These are phyloP conservation scores for Xanthia togata DNA, from an alignment of 2,888 invertebrate genomes.

Conservation along the genomic window DNA sequence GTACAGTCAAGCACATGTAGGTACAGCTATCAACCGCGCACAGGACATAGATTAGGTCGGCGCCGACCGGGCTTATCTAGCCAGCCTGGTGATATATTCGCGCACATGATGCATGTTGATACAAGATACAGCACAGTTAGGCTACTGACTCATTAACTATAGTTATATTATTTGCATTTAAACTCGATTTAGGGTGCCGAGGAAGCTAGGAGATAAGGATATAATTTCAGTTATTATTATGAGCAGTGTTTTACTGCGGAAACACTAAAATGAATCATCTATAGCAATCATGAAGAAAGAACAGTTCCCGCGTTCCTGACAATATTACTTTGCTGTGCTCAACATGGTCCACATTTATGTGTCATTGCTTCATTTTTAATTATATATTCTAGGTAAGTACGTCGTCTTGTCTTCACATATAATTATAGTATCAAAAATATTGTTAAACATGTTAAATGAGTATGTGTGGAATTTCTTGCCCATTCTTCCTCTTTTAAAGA, in stretches of 20 bases:
- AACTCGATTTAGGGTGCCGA: constrained; percentile 10
- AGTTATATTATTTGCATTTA: constrained; percentile 35
- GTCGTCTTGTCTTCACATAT: no score
- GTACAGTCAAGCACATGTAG: constrained; percentile 8
- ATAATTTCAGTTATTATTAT: constrained; percentile 6
- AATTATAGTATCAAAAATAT: no score
- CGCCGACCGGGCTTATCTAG: constrained; percentile 55
- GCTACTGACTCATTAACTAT: constrained; percentile 37
- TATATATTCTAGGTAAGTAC: no score
- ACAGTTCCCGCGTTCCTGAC: background rate
- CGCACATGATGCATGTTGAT: constrained; percentile 54
- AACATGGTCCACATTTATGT: background rate
- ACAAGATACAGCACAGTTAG: constrained; percentile 42
- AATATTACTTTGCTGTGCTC: background rate
- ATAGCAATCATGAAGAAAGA: background rate
- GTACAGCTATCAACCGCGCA: constrained; percentile 22
- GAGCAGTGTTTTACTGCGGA: background rate
- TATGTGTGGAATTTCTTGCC: no score
- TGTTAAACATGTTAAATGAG: no score
- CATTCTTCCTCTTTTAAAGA: no score
- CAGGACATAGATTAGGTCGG: constrained; percentile 61
- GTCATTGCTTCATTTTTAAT: background rate
- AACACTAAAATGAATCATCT: background rate
- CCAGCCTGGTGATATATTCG: constrained; percentile 55
- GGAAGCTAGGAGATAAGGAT: constrained; percentile 21